These are phyloP conservation scores for Anarhynchus alexandrinus DNA, from an alignment of 2,113 vertebrate genomes.

Conservation along the genomic window DNA sequence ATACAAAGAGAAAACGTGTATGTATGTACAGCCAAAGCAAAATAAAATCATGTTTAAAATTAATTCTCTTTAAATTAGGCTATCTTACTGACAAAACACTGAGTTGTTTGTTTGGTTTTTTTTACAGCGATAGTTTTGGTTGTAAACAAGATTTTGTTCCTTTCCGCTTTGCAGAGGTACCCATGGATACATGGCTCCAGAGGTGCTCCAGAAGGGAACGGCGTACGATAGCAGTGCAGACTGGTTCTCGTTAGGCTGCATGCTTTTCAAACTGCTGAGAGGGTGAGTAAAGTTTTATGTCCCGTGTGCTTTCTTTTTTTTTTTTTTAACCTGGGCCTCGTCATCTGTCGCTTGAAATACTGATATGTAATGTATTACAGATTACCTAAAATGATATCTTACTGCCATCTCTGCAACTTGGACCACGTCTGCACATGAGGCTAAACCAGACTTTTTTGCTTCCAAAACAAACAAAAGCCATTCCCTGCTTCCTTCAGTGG, in stretches of 20 bases:
- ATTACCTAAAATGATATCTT: not conserved
- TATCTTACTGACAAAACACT: not conserved
- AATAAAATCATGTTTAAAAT: not conserved
- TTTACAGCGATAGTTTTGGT: rapidly evolving
- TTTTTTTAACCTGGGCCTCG: not conserved
- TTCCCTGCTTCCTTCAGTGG: not conserved
- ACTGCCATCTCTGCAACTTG: not conserved
- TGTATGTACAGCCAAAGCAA: not conserved
- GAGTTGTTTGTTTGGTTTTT: not conserved
- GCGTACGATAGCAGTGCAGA: constrained; percentile 97
- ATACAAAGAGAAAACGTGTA: not conserved
- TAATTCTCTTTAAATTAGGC: not conserved
- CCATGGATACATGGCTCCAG: constrained; percentile 98
- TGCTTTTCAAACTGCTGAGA: constrained; percentile 97
- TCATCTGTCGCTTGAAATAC: not conserved
- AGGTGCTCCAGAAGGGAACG: constrained; percentile 97
- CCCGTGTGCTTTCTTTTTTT: not conserved
- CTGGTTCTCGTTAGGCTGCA: constrained; percentile 98
- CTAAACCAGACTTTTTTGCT: not conserved
- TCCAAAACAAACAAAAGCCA: not conserved
- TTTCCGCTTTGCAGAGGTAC: constrained; percentile 79
- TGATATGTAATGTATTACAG: rapidly evolving
- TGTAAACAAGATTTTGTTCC: not conserved
- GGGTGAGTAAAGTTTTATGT: constrained; percentile 77
- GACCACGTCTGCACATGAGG: rapidly evolving